Conservation (phyloP, 1,140 invertebrate genomes). For the Drosophila malerkotliana region DNA sequence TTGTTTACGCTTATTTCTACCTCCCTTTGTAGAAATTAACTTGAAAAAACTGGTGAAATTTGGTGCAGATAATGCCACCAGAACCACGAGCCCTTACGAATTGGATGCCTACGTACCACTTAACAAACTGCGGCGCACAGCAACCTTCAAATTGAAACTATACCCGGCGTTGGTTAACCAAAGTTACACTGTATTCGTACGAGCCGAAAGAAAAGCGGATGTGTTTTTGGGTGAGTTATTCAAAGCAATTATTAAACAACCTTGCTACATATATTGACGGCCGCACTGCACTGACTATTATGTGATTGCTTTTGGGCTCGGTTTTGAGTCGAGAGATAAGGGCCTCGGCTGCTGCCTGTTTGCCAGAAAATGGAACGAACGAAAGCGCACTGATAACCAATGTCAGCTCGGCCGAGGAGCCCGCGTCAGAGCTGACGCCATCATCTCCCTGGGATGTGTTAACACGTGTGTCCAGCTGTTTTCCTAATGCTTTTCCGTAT, state of each 20-base stretch:
- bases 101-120: slow-evolving; percentile 78
- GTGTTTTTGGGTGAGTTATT: slow-evolving; percentile 73
- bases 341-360: slow-evolving; percentile 10
- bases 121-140: slow-evolving; percentile 73
- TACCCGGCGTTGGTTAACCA: slow-evolving; percentile 46
- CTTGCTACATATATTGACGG: slow-evolving; percentile 19
- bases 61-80: slow-evolving; percentile 43
- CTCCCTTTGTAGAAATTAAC: slow-evolving; percentile 69
- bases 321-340: slow-evolving; percentile 25
- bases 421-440: slow-evolving; percentile 33
- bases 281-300: slow-evolving; percentile 46
- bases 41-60: slow-evolving; percentile 78
- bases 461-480: slow-evolving; percentile 27
- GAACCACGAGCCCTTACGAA: slow-evolving; percentile 37
- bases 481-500: background rate
- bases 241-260: slow-evolving; percentile 25
- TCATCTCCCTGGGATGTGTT: slow-evolving; percentile 12
- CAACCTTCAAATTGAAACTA: slow-evolving; percentile 67
- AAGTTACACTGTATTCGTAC: slow-evolving; percentile 72
- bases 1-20: slow-evolving; percentile 3
- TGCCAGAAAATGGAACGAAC: slow-evolving; percentile 20
- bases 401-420: slow-evolving; percentile 22
- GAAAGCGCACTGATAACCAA: slow-evolving; percentile 54
- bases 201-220: slow-evolving; percentile 80
- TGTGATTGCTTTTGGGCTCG: slow-evolving; percentile 8